Evolutionary conservation across 2,797 vertebrate genomes (phyloP).

Genomic region (Gymnothorax javanicus): DNA sequence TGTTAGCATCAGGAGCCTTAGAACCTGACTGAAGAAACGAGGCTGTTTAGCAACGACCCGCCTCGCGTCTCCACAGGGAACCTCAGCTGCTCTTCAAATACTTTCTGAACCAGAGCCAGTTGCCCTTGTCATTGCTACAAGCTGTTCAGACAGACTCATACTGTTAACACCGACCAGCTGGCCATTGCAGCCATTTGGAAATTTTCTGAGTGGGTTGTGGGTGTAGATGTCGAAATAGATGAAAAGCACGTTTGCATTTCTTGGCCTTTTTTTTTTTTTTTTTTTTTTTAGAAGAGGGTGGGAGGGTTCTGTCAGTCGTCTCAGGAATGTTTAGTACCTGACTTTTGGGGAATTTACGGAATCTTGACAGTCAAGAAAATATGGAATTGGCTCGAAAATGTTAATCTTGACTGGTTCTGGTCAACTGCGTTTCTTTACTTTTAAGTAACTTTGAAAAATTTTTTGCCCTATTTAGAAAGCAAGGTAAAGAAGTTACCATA

Average conservation of each 20-base stretch:
- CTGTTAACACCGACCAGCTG: background rate
- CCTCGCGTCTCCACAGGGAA: background rate
- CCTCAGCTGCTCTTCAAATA: background rate
- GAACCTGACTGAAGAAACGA: background rate
- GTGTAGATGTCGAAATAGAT: background rate
- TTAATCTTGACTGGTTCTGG: too few species aligned
- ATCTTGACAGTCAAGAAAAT: too few species aligned
- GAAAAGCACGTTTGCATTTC: background rate
- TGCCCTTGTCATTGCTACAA: background rate
- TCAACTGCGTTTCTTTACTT: too few species aligned
- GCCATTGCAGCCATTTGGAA: background rate
- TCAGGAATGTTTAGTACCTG: background rate
- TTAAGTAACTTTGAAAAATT: too few species aligned
- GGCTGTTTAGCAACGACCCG: background rate
- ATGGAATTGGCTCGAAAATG: too few species aligned
- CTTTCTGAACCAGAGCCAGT: background rate
- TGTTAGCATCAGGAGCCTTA: background rate
- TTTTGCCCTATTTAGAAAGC: too few species aligned
- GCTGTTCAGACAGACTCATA: background rate
- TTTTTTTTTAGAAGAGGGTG: background rate
- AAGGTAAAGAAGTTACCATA: too few species aligned
- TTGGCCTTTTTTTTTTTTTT: background rate
- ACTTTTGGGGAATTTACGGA: background rate
- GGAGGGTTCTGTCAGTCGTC: background rate
- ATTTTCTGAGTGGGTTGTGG: background rate